Evolutionary conservation across 2,113 vertebrate genomes (phyloP).

Genomic region (Beaufortia kweichowensis): DNA sequence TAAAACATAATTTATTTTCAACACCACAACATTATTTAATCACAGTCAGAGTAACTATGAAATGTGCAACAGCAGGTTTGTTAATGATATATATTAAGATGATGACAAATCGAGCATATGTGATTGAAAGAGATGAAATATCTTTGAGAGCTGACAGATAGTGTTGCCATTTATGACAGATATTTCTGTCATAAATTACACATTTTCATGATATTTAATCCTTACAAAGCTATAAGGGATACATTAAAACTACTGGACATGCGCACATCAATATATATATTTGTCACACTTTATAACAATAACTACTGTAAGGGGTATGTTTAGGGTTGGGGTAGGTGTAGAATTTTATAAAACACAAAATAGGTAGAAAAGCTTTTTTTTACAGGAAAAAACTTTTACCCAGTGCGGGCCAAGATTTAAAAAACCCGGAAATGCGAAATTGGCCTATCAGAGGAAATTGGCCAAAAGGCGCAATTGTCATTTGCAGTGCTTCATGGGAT

Average conservation of each 20-base stretch:
- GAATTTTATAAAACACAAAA: no score
- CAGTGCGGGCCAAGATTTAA: background rate
- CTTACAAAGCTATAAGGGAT: no score
- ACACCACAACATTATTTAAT: background rate
- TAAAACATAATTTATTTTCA: background rate
- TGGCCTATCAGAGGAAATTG: background rate
- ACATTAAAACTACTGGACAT: no score
- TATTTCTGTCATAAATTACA: no score
- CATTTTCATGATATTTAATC: no score
- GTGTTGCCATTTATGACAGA: background rate
- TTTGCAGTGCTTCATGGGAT: background rate
- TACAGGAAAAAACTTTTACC: no score
- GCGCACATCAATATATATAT: no score
- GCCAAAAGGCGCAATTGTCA: background rate
- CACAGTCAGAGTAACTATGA: background rate
- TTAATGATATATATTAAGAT: background rate
- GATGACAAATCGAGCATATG: background rate
- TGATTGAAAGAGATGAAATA: background rate
- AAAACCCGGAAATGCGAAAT: background rate
- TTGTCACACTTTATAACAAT: no score
- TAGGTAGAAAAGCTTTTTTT: no score
- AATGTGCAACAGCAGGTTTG: background rate
- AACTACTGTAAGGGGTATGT: no score
- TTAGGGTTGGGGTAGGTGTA: no score
- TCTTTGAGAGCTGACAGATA: background rate